Evolutionary conservation across 2,113 vertebrate genomes (phyloP).

Genomic region (Eptatretus burgeri): DNA sequence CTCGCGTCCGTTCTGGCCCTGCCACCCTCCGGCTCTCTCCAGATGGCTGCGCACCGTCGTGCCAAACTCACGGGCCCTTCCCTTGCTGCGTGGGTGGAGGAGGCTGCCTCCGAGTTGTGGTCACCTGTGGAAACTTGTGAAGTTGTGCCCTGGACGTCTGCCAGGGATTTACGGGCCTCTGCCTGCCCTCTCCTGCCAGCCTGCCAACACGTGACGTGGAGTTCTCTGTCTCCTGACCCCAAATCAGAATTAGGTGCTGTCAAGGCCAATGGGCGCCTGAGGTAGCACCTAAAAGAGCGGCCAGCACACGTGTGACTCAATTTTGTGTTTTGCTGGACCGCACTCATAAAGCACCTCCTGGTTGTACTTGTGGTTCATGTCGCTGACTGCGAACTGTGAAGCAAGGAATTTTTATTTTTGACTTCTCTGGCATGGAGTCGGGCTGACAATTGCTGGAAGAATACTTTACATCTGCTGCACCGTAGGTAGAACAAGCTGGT

Average conservation of each 20-base stretch:
- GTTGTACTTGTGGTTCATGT: too few species aligned
- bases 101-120: conserved; percentile 40
- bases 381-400: too few species aligned
- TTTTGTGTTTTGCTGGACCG: too few species aligned
- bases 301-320: background rate
- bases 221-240: conserved; percentile 71
- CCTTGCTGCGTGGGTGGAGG: conserved; percentile 59
- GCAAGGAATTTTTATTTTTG: too few species aligned
- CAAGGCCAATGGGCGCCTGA: conserved; percentile 48
- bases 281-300: conserved; percentile 36
- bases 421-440: too few species aligned
- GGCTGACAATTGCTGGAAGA: too few species aligned
- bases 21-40: conserved; percentile 29
- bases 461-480: too few species aligned
- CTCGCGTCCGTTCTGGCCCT: conserved; percentile 68
- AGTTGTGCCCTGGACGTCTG: background rate
- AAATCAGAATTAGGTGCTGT: conserved; percentile 51
- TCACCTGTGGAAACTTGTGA: conserved; percentile 50
- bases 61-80: conserved; percentile 26
- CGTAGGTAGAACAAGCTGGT: too few species aligned
- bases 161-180: conserved; percentile 17
- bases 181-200: conserved; percentile 57
- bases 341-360: too few species aligned
- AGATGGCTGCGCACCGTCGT: conserved; percentile 44
- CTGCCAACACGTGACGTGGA: conserved; percentile 64